Percentiles rank a stretch among this genome's conserved stretches.
Evolutionary conservation across 2,888 invertebrate genomes (phyloP).

Genomic region (Tuberolachnus salignus): DNA sequence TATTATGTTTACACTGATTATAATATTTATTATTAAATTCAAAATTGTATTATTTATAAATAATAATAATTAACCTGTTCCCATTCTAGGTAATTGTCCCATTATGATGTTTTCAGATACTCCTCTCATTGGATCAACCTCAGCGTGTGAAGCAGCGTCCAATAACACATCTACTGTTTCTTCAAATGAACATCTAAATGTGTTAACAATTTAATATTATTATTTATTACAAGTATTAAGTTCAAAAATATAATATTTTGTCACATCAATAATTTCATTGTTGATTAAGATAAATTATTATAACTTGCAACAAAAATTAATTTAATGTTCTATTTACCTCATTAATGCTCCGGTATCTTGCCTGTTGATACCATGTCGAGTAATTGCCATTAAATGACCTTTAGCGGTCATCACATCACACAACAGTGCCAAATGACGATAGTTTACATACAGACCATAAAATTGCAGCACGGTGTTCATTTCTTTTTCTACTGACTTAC

Average conservation of each 20-base stretch:
- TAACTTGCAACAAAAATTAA: too few species aligned
- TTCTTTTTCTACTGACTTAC: slow-evolving; percentile 99
- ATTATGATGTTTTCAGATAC: slow-evolving; percentile 99
- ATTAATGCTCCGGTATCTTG: slow-evolving; percentile 98
- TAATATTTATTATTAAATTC: background rate
- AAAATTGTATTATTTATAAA: background rate
- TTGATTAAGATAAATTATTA: too few species aligned
- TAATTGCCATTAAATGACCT: slow-evolving; percentile 99
- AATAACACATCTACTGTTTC: slow-evolving; percentile 98
- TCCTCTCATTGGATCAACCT: slow-evolving; percentile 96
- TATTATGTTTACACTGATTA: background rate
- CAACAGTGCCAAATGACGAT: slow-evolving; percentile 96
- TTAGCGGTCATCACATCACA: slow-evolving; percentile 99
- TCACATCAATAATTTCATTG: too few species aligned
- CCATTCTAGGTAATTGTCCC: slow-evolving; percentile 96
- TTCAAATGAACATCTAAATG: slow-evolving; percentile 90
- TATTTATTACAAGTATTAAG: too few species aligned
- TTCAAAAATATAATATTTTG: too few species aligned
- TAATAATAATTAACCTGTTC: slow-evolving; percentile 72
- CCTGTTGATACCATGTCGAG: slow-evolving; percentile 98
- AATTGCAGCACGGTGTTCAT: slow-evolving; percentile 99
- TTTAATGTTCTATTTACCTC: too few species aligned
- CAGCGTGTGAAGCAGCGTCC: slow-evolving; percentile 98
- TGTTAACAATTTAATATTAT: background rate
- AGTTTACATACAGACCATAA: slow-evolving; percentile 99